Percentiles rank a stretch among this genome's conserved stretches.
These are phyloP conservation scores for Archilochus colubris DNA, from an alignment of 2,113 vertebrate species.

Conservation along the genomic window DNA sequence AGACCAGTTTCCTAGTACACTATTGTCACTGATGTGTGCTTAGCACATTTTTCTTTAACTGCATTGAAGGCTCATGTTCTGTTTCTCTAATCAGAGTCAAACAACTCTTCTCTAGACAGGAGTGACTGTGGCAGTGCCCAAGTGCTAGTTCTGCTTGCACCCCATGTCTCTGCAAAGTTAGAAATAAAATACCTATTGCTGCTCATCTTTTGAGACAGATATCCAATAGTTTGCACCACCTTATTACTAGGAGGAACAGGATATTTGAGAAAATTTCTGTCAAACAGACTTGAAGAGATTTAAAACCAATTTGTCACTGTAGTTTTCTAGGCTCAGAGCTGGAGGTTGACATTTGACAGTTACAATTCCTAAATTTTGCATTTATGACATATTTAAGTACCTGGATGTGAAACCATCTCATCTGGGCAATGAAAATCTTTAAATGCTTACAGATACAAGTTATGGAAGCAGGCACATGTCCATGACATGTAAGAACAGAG, in stretches of 20 bases:
- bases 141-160: not conserved
- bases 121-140: not conserved
- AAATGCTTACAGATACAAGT: not conserved
- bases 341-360: not conserved
- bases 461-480: not conserved
- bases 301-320: not conserved
- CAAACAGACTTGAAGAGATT: not conserved
- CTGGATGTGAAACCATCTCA: not conserved
- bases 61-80: not conserved
- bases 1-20: not conserved
- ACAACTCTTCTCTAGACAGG: not conserved
- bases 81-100: not conserved
- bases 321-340: not conserved
- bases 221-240: not conserved
- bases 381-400: not conserved
- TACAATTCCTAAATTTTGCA: not conserved
- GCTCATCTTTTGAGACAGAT: not conserved
- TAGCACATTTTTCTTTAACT: not conserved
- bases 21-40: not conserved
- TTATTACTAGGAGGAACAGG: not conserved
- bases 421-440: not conserved
- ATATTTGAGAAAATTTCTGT: not conserved
- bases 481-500: not conserved
- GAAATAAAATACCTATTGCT: not conserved
- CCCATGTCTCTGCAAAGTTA: not conserved